phyloP scores from a whole-genome alignment of 2,888 invertebrate species.

The Tinea trinotella region DNA sequence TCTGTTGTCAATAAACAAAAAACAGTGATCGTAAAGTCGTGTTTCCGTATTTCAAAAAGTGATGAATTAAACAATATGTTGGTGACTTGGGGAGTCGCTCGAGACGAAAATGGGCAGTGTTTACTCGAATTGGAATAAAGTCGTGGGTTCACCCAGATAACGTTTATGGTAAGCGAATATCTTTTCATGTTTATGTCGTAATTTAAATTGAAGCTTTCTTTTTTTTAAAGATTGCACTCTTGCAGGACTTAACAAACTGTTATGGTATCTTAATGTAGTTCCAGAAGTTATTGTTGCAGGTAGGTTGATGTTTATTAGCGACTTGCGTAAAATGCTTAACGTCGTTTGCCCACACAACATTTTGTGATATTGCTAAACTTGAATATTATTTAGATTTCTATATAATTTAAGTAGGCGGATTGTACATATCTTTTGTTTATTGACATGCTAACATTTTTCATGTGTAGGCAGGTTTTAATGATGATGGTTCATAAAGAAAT shows the following conservation, averaged over 20 bases:
- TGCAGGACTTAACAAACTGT: conserved; percentile 1
- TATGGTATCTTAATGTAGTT: conserved; percentile 7
- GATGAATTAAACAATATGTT: conserved; percentile 8
- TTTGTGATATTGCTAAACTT: conserved; percentile 13
- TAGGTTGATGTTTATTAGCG: conserved; percentile 22
- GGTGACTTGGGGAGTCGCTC: not conserved
- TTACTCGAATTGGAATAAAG: conserved; percentile 42
- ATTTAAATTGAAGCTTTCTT: conserved; percentile 16
- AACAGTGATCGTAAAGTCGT: conserved; percentile 42
- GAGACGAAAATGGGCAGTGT: conserved; percentile 48
- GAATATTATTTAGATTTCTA: conserved; percentile 15
- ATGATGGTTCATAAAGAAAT: not conserved
- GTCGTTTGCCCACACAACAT: conserved; percentile 30
- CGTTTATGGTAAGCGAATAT: conserved; percentile 62
- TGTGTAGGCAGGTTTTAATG: not conserved
- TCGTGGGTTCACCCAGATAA: conserved; percentile 60
- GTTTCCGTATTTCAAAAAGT: conserved; percentile 1
- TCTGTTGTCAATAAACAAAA: conserved; percentile 63
- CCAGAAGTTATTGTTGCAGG: conserved; percentile 9
- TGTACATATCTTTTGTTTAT: conserved; percentile 1
- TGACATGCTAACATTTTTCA: conserved; percentile 10
- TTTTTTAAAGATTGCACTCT: conserved; percentile 4
- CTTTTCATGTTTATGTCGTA: conserved; percentile 18
- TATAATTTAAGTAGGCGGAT: not conserved
- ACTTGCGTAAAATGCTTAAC: conserved; percentile 21